A percentile compares a stretch with the other conserved stretches of the same genome.
These are phyloP conservation scores for Epinotia ramella DNA, from an alignment of 2,888 invertebrate species.

Conservation along the genomic window DNA sequence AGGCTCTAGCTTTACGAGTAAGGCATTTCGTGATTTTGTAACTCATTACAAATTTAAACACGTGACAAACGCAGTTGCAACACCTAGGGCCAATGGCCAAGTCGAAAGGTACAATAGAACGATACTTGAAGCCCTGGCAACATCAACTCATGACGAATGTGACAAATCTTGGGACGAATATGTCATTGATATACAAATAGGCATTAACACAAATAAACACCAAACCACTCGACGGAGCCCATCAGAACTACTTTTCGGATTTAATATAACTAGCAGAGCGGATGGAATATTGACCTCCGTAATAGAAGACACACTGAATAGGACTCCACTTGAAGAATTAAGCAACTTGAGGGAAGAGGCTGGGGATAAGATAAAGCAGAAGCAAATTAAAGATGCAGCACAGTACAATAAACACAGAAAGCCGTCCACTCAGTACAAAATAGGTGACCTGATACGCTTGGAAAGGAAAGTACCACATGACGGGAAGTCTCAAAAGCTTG, in stretches of 20 bases:
- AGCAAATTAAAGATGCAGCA: neutral
- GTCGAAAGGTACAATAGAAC: constrained; percentile 37
- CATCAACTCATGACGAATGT: constrained; percentile 25
- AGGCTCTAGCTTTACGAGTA: constrained; percentile 8
- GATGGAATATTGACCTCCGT: neutral
- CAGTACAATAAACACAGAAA: neutral
- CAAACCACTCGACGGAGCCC: constrained; percentile 30
- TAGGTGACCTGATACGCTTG: constrained; percentile 1
- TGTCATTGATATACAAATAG: constrained; percentile 34
- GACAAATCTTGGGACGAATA: constrained; percentile 36
- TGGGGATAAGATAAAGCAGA: neutral
- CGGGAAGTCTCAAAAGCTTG: constrained; percentile 22
- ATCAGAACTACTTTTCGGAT: constrained; percentile 38
- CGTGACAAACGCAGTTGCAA: constrained; percentile 40
- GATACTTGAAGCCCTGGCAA: neutral
- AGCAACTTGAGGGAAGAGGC: neutral
- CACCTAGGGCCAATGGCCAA: constrained; percentile 39
- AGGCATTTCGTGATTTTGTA: constrained; percentile 35
- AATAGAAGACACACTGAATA: constrained; percentile 12
- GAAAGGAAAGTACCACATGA: constrained; percentile 10
- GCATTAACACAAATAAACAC: constrained; percentile 19
- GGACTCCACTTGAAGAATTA: constrained; percentile 4
- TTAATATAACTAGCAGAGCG: neutral
- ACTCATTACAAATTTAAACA: constrained; percentile 44
- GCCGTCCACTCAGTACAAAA: neutral